Conservation (phyloP, 2,797 vertebrate species). For the Molossus alvarezi region DNA sequence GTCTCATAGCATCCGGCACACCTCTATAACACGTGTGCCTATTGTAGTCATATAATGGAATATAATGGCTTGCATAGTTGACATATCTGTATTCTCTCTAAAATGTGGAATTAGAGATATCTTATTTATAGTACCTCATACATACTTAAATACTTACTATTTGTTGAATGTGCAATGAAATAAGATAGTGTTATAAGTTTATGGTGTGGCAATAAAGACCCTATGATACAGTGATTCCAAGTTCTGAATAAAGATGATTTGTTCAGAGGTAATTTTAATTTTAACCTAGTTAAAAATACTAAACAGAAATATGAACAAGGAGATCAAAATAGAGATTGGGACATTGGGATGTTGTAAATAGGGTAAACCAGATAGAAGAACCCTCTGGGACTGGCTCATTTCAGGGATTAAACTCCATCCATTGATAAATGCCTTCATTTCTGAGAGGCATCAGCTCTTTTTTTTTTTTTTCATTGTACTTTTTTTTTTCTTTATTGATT, state of each 20-base stretch:
- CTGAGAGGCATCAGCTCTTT: background rate
- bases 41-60: background rate
- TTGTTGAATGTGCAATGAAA: background rate
- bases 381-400: background rate
- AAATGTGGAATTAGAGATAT: background rate
- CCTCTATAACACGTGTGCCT: background rate
- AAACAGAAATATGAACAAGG: background rate
- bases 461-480: too few species aligned
- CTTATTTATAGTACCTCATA: background rate
- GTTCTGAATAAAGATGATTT: conserved; percentile 29
- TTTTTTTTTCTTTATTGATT: too few species aligned
- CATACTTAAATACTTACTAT: background rate
- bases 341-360: background rate
- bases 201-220: background rate
- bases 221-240: background rate
- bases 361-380: background rate
- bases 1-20: background rate
- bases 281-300: conserved; percentile 48
- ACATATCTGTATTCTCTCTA: background rate
- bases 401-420: background rate
- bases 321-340: background rate
- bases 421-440: background rate
- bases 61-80: background rate
- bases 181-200: background rate
- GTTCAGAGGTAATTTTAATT: conserved; percentile 19